Evolutionary conservation across 2,113 vertebrate species (phyloP).

Genomic region (Pterophyllum scalare): DNA sequence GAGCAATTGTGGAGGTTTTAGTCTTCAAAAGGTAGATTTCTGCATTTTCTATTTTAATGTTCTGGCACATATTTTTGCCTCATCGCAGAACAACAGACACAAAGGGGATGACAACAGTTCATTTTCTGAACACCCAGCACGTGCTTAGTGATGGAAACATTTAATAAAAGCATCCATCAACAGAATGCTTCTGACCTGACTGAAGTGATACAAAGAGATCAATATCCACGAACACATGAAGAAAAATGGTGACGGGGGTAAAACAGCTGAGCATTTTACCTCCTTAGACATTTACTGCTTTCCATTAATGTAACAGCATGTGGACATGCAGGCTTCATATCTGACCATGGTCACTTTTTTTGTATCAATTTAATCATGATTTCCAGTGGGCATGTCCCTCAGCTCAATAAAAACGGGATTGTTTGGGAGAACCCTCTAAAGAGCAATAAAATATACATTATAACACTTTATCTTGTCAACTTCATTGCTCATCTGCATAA

Average conservation of each 20-base stretch:
- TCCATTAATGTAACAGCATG: not conserved
- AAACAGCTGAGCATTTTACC: not conserved
- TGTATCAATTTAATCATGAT: not conserved
- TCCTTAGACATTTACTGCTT: not conserved
- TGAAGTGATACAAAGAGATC: not conserved
- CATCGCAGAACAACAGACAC: not conserved
- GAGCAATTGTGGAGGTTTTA: not conserved
- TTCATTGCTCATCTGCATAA: not conserved
- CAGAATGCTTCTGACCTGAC: not conserved
- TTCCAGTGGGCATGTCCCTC: not conserved
- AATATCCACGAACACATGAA: conserved; percentile 11
- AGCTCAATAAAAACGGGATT: not conserved
- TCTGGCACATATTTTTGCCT: not conserved
- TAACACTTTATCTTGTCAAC: not conserved
- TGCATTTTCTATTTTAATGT: not conserved
- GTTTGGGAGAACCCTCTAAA: not conserved
- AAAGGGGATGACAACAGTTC: not conserved
- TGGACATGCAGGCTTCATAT: not conserved
- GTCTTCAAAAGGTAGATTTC: not conserved
- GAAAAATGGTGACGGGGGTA: not conserved
- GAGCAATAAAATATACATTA: not conserved
- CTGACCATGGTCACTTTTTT: not conserved
- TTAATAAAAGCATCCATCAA: conserved; percentile 23
- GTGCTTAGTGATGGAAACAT: not conserved
- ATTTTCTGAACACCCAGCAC: not conserved